phyloP scores from a whole-genome alignment of 2,888 invertebrate species.

The Galerucella pusilla region DNA sequence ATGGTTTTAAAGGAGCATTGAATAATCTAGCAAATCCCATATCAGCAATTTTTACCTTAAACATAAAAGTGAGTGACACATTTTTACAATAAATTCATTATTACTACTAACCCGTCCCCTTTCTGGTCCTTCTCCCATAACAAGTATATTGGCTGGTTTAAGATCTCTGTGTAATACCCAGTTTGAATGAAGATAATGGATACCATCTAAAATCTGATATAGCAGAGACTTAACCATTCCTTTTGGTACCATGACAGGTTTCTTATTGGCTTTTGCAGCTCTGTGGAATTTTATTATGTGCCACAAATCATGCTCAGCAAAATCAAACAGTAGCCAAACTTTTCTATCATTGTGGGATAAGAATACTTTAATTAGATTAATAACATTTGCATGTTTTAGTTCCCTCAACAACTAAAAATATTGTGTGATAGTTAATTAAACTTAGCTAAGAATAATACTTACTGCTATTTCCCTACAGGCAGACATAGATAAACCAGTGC shows the following conservation, averaged over 20 bases:
- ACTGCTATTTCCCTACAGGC: conserved; percentile 98
- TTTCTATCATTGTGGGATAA: conserved; percentile 96
- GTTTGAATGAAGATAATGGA: conserved; percentile 98
- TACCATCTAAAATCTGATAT: conserved; percentile 98
- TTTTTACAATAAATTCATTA: not conserved
- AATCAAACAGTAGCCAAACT: conserved; percentile 97
- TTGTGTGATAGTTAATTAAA: not conserved
- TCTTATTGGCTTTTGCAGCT: conserved; percentile 97
- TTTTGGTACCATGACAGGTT: conserved; percentile 94
- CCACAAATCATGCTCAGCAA: conserved; percentile 99
- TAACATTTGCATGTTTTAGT: conserved; percentile 96
- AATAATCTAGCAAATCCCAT: conserved; percentile 99
- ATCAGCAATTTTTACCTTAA: conserved; percentile 90
- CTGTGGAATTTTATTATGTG: conserved; percentile 99
- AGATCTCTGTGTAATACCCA: conserved; percentile 99
- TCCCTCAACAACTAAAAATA: conserved; percentile 87
- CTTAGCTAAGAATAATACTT: conserved; percentile 62
- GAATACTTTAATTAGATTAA: conserved; percentile 95
- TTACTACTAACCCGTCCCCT: conserved; percentile 77
- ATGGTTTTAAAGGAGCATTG: conserved; percentile 96
- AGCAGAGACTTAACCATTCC: conserved; percentile 98
- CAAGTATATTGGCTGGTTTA: conserved; percentile 99
- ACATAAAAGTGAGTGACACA: not conserved
- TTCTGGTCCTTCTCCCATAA: conserved; percentile 99
- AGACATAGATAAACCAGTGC: conserved; percentile 98